These are phyloP conservation scores for Prionailurus bengalensis DNA, from an alignment of 2,113 vertebrate species.

Conservation along the genomic window DNA sequence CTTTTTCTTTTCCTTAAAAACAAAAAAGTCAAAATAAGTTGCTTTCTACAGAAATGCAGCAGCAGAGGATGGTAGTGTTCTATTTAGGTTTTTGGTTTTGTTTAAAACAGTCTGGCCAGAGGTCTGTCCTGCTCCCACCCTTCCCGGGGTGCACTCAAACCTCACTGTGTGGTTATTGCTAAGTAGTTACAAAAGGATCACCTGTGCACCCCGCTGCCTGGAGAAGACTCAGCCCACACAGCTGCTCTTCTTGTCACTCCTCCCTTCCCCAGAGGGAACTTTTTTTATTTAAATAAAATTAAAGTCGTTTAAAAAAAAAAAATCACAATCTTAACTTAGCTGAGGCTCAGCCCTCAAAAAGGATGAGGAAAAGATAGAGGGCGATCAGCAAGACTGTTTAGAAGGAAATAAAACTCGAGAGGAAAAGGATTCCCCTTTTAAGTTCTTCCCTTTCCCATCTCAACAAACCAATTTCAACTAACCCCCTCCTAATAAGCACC, in stretches of 20 bases:
- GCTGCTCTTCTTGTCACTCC: background rate
- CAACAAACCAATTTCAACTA: background rate
- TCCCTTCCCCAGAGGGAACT: background rate
- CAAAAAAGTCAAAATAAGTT: conserved; percentile 71
- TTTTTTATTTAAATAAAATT: conserved; percentile 65
- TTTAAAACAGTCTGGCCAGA: conserved; percentile 73
- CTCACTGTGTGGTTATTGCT: conserved; percentile 69
- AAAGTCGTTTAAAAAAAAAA: conserved; percentile 48
- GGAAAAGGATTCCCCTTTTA: conserved; percentile 47
- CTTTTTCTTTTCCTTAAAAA: conserved; percentile 41
- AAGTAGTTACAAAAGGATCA: conserved; percentile 62
- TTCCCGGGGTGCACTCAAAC: background rate
- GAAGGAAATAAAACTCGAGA: conserved; percentile 50
- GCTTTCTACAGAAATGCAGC: conserved; percentile 77
- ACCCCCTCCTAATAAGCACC: background rate
- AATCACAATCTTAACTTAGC: conserved; percentile 52
- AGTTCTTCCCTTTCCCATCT: conserved; percentile 26
- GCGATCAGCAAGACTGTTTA: background rate
- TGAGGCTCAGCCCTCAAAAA: conserved; percentile 62
- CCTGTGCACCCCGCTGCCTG: conserved; percentile 32
- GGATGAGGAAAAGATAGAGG: conserved; percentile 44
- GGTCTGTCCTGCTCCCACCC: background rate
- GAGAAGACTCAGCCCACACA: conserved; percentile 32
- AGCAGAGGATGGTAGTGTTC: conserved; percentile 68
- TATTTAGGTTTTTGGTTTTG: conserved; percentile 78